Evolutionary conservation across 2,113 vertebrate species (phyloP).

Genomic region (Pedetes capensis): DNA sequence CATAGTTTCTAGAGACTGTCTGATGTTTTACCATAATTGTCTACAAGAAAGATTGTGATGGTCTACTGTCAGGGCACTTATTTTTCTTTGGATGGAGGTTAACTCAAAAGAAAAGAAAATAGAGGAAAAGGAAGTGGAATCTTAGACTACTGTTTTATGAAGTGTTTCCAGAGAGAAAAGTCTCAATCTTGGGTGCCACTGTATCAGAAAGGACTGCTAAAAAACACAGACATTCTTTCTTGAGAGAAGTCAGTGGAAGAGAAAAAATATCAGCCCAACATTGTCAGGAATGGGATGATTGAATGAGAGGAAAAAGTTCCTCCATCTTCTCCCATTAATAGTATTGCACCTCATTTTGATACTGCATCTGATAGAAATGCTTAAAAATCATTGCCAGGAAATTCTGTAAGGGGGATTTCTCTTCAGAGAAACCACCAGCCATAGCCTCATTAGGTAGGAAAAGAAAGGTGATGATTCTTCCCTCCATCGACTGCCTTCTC

Average conservation of each 20-base stretch:
- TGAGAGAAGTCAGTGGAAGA: background rate
- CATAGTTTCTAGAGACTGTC: background rate
- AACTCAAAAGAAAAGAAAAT: background rate
- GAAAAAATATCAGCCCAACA: background rate
- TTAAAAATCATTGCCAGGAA: constrained; percentile 6
- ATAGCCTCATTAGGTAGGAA: background rate
- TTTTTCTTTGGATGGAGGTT: background rate
- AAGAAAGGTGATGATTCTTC: background rate
- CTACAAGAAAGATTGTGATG: background rate
- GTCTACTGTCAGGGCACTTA: background rate
- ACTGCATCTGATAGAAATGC: background rate
- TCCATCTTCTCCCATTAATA: background rate
- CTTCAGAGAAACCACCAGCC: background rate
- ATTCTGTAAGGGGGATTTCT: background rate
- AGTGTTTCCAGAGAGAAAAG: background rate
- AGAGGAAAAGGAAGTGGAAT: background rate
- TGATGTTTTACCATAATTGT: background rate
- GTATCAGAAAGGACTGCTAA: background rate
- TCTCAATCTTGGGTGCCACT: background rate
- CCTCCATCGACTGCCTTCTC: background rate
- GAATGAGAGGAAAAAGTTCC: background rate
- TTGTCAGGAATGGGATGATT: background rate
- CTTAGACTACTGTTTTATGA: background rate
- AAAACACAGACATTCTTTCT: background rate
- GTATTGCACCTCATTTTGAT: background rate